Evolutionary conservation across 2,113 vertebrate species (phyloP), one percentile per base, ranked within the genome.

Genomic region (Forbesichthys agassizii): DNA sequence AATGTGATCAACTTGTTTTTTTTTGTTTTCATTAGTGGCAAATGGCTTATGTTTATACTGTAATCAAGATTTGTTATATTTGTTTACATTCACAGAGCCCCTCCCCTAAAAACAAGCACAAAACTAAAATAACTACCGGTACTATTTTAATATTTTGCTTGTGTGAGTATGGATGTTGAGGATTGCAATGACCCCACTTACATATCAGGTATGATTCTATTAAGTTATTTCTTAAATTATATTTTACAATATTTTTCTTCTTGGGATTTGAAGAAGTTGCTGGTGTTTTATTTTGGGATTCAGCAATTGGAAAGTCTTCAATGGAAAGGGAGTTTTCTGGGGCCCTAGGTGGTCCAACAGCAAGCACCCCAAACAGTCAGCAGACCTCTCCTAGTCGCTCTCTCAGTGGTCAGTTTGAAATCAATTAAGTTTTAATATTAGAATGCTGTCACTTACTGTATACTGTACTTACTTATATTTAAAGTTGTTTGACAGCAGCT

Each of bases 281-380:
- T 16, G 75, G 49, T 52, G 1, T 77, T 71, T 64, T 54, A 4
- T 64, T 48, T 33, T 66, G 75, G 48, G 4, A 61, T 77, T 48
- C 84, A 96, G 96, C 93, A 75, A 96, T 94, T 72, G 95, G 96
- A 90, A 96, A 98, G 87, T 97, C 95, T 58, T 98, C 96, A 77
- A 91, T 96, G 94, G 97, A 98, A 89, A 95, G 96, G 90, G 97
- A 98, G 79, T 97, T 98, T 92, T 92, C 93, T 48, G 95, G 94
- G 63, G 93, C 92, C 18, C 90, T 96, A 33, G 95, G 95, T 85
- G 95, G 95, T 73, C 94, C 95, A 71, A 91, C 93, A 14, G 94
- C 96, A 91, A 98, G 97, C 94, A 98, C 96, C 9, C 96, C 96
- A 69, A 97, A 96, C 89, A 98, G 97, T 91, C 96, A 97, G 74